phyloP scores from a whole-genome alignment of 2,797 vertebrate genomes.

The Sebastes ruberrimus region DNA sequence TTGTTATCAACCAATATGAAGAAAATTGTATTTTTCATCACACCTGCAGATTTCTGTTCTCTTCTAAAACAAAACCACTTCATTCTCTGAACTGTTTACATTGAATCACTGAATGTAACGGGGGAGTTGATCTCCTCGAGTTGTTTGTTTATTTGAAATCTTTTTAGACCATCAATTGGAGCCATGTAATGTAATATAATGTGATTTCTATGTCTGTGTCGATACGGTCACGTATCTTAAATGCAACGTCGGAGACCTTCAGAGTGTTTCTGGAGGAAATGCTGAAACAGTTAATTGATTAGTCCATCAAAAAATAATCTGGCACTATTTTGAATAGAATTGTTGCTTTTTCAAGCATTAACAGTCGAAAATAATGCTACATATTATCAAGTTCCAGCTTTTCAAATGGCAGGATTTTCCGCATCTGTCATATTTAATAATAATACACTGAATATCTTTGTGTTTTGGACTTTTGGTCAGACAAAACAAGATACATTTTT shows the following conservation, averaged over 20 bases:
- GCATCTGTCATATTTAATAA: no score
- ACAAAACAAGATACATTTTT: background rate
- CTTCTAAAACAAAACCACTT: background rate
- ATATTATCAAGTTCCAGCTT: background rate
- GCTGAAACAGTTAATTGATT: background rate
- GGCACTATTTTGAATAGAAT: background rate
- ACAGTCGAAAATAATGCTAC: rapidly evolving
- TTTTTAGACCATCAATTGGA: background rate
- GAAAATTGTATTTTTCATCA: background rate
- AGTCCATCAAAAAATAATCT: no score
- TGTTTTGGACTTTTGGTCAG: background rate
- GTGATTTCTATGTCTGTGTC: background rate
- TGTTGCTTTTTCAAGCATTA: background rate
- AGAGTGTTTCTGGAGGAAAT: background rate
- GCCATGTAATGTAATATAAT: background rate
- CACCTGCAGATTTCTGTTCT: background rate
- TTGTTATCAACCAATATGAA: background rate
- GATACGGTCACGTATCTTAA: background rate
- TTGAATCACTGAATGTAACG: background rate
- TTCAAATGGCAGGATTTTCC: background rate
- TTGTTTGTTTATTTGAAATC: background rate
- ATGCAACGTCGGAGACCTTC: background rate
- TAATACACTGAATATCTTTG: background rate
- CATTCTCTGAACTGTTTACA: background rate
- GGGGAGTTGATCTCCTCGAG: background rate